Evolutionary conservation across 2,888 invertebrate genomes (phyloP).

Genomic region (Agonopterix heracliana): DNA sequence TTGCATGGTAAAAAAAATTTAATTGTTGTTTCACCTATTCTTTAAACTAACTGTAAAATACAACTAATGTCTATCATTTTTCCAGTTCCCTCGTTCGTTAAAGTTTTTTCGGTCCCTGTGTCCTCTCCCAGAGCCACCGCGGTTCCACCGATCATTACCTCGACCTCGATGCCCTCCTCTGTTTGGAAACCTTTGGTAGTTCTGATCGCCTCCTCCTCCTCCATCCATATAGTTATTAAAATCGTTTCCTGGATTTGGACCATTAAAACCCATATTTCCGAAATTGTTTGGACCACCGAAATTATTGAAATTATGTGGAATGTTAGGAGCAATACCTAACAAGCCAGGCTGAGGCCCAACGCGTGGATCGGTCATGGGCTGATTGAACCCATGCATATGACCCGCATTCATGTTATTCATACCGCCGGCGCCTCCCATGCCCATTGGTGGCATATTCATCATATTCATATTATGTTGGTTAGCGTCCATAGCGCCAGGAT

Average conservation of each 20-base stretch:
- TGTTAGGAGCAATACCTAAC: conserved; percentile 75
- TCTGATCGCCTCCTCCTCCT: conserved; percentile 33
- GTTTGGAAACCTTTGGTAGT: conserved; percentile 59
- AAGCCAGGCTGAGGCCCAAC: conserved; percentile 73
- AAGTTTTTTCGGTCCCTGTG: conserved; percentile 68
- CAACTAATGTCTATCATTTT: conserved; percentile 69
- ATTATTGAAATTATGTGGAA: conserved; percentile 64
- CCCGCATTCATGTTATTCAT: conserved; percentile 61
- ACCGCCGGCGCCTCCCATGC: conserved; percentile 63
- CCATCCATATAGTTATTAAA: conserved; percentile 57
- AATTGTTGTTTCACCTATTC: not conserved
- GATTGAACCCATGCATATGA: conserved; percentile 60
- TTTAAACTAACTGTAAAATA: conserved; percentile 3
- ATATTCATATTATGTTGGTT: conserved; percentile 46
- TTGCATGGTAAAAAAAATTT: conserved; percentile 18
- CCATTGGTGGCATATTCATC: conserved; percentile 60
- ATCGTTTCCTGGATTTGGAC: conserved; percentile 56
- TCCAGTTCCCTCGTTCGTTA: conserved; percentile 70
- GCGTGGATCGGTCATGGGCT: conserved; percentile 61
- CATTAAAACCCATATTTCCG: conserved; percentile 62
- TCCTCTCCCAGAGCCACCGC: conserved; percentile 62
- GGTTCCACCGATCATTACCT: conserved; percentile 65
- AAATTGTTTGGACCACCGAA: conserved; percentile 60
- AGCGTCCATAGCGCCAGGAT: conserved; percentile 44
- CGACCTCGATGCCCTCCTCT: conserved; percentile 63